Percentiles rank a stretch among this genome's conserved stretches.
phyloP scores from a whole-genome alignment of 1,140 invertebrate species.

The Stegodyphus dumicola region DNA sequence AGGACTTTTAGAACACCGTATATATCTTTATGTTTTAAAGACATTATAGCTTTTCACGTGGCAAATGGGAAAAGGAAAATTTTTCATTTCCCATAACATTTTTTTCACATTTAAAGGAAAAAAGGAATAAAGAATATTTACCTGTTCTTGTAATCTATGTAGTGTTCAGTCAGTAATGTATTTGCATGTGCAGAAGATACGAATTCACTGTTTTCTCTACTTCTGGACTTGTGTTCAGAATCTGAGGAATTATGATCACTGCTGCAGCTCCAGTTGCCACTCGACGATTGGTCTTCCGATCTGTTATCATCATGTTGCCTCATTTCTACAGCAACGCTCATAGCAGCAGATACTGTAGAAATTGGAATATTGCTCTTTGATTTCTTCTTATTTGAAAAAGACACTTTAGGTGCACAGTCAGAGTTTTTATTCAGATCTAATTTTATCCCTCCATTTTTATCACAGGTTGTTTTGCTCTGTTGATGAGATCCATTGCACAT shows the following conservation, averaged over 20 bases:
- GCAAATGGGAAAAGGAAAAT: too few species aligned
- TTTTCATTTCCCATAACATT: too few species aligned
- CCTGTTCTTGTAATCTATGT: too few species aligned
- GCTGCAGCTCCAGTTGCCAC: constrained; percentile 89
- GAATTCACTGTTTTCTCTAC: too few species aligned
- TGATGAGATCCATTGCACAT: background rate
- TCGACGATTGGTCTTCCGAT: constrained; percentile 81
- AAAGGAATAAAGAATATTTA: too few species aligned
- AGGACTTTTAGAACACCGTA: too few species aligned
- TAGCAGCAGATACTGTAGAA: constrained; percentile 71
- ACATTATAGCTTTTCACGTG: too few species aligned
- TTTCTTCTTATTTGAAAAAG: constrained; percentile 7
- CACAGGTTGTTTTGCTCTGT: background rate
- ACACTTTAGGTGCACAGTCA: too few species aligned
- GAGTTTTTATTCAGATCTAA: constrained; percentile 1
- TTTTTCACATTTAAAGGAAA: too few species aligned
- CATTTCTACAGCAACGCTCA: constrained; percentile 77
- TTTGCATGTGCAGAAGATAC: too few species aligned
- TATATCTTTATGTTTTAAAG: too few species aligned
- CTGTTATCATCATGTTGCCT: constrained; percentile 58
- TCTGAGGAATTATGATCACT: constrained; percentile 79
- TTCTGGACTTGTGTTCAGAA: constrained; percentile 65
- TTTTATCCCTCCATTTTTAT: constrained; percentile 21
- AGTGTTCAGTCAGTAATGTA: too few species aligned
- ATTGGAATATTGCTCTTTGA: constrained; percentile 63